Base-by-base conservation (phyloP, 2,113 vertebrate genomes). In the Dasypus novemcinctus region DNA sequence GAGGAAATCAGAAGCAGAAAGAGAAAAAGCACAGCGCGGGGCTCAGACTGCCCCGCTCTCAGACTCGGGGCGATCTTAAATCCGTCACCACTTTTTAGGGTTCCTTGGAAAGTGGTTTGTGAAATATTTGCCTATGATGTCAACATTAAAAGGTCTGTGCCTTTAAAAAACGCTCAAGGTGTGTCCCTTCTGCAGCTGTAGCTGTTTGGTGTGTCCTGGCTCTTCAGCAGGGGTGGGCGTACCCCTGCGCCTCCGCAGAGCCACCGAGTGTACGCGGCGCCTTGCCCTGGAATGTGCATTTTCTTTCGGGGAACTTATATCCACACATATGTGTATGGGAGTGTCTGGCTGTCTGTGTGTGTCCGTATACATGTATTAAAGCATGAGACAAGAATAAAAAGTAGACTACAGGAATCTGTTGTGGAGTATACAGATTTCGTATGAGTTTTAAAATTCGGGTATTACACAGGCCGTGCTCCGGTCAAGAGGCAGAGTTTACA, bases 11-110 rank as follows among this genome's bases (percentile, higher is more conserved):
- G 74, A 38, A 52, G 81, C 68, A 71, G 64, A 36, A 31, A 31
- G 9, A 71, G 38, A 33, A 29, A 52, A 21, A 18, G 10, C 14
- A 61, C 49, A 84, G 52, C 27, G 17, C 18, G 0, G 52, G 49
- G 25, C 33, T 76, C 68, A 1, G 0, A 0, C 43, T 31, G 4
- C 14, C 15, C 31, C 2, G 23, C 21, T 1, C 14, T 57, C 36
- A 3, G 2, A 0, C 2, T 36, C 3, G 33, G 31, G 25, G 15
- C 52, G 23, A 81, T 61, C 36, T 4, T 17, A 8, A 23, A 81
- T 41, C 46, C 8, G 1, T 11, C 4, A 0, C 72, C 38, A 63
- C 82, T 63, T 52, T 61, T 21, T 57, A 61, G 75, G n/a, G 23
- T 25, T 88, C 82, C 23, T 68, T 72, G 80, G 78, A 59, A 83